These are phyloP conservation scores for Noctuana brunneofusca DNA, from an alignment of 2,888 invertebrate species.

Conservation along the genomic window DNA sequence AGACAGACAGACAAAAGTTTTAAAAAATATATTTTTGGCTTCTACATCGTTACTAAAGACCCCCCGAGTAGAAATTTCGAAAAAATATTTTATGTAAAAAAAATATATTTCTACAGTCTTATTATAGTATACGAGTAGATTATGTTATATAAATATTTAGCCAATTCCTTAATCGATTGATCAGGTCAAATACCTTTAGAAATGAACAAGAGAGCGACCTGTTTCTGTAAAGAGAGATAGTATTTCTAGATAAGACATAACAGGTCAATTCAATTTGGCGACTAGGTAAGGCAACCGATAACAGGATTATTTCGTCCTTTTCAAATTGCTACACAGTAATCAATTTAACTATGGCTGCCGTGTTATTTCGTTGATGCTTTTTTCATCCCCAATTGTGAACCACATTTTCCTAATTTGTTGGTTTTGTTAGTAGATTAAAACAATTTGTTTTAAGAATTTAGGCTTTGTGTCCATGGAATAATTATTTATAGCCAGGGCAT, in stretches of 20 bases:
- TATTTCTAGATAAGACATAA: constrained; percentile 21
- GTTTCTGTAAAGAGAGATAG: neutral
- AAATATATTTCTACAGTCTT: no score
- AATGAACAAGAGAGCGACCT: neutral
- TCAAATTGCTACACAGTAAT: constrained; percentile 20
- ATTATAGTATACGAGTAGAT: no score
- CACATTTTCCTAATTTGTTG: constrained; percentile 49
- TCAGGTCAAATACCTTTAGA: neutral
- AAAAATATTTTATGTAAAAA: no score
- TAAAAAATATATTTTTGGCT: no score
- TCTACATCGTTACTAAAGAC: no score
- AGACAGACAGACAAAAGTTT: no score
- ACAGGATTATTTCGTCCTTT: constrained; percentile 14
- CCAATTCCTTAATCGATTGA: no score
- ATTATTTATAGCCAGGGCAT: no score
- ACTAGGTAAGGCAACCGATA: constrained; percentile 14
- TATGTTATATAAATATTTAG: no score
- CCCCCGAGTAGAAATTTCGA: no score
- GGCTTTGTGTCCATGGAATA: constrained; percentile 35
- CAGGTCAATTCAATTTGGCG: constrained; percentile 19
- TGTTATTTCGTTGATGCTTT: constrained; percentile 30
- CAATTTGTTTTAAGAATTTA: constrained; percentile 63
- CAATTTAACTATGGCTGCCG: constrained; percentile 22
- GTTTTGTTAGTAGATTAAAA: constrained; percentile 63
- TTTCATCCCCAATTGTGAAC: constrained; percentile 37